These are phyloP conservation scores for Calliopsis andreniformis DNA, from an alignment of 1,140 invertebrate species.

Conservation along the genomic window DNA sequence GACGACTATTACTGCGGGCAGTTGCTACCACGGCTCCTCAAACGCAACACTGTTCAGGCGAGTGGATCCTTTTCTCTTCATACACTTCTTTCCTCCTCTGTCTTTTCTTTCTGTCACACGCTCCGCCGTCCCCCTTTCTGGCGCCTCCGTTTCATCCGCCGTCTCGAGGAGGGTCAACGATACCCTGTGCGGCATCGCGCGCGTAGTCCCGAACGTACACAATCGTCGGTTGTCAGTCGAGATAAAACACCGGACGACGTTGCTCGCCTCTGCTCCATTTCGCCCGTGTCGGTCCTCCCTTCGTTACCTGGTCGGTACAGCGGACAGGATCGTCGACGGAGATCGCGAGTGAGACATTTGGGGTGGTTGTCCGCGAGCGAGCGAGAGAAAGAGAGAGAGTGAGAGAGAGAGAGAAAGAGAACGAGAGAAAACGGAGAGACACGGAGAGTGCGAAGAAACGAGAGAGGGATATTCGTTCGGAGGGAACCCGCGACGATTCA, in stretches of 20 bases:
- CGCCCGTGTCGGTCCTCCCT: not conserved
- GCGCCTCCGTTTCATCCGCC: not conserved
- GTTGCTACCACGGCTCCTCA: conserved; percentile 73
- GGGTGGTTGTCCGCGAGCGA: not conserved
- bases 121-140: conserved; percentile 13
- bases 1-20: conserved; percentile 66
- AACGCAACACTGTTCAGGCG: conserved; percentile 69
- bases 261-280: not conserved
- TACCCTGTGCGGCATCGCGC: not conserved
- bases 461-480: no score
- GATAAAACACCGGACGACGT: not conserved
- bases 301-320: not conserved
- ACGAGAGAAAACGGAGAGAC: not conserved
- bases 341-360: no score
- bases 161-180: conserved; percentile 26
- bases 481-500: not conserved
- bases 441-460: not conserved
- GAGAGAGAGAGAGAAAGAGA: not conserved
- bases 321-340: no score
- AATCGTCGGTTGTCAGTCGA: conserved; percentile 2
- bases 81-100: conserved; percentile 8
- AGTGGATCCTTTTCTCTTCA: conserved; percentile 56
- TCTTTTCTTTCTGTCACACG: conserved; percentile 19
- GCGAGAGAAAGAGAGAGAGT: not conserved
- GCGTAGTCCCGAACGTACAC: not conserved